Percentiles rank a stretch among this genome's conserved stretches.
Evolutionary conservation across 1,140 invertebrate genomes (phyloP).

Genomic region (Cotesia chilonis): DNA sequence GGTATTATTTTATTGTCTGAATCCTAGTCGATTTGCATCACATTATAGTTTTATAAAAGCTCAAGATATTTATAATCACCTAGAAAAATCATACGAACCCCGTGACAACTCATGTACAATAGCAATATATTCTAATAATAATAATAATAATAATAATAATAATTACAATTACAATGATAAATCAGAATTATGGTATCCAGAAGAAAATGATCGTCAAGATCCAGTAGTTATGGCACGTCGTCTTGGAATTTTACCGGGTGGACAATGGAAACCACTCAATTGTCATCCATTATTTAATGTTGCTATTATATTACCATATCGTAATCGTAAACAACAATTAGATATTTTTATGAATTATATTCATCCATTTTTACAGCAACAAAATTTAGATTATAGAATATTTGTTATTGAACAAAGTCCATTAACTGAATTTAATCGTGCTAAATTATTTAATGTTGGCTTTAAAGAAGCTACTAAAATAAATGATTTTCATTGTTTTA

Average conservation of each 20-base stretch:
- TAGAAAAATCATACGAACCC: constrained; percentile 57
- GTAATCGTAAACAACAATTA: constrained; percentile 84
- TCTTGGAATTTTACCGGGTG: constrained; percentile 67
- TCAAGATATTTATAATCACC: constrained; percentile 57
- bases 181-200: constrained; percentile 55
- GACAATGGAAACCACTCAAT: constrained; percentile 75
- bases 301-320: constrained; percentile 88
- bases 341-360: constrained; percentile 85
- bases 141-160: too few relatives aligned
- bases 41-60: constrained; percentile 59
- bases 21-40: constrained; percentile 61
- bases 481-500: constrained; percentile 83
- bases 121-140: constrained; percentile 24
- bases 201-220: constrained; percentile 54
- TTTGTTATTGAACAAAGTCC: constrained; percentile 90
- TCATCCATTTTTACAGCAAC: constrained; percentile 87
- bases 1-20: constrained; percentile 55
- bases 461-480: constrained; percentile 78
- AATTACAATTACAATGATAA: constrained; percentile 12
- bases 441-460: constrained; percentile 92
- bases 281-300: constrained; percentile 82
- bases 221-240: constrained; percentile 51
- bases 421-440: constrained; percentile 86
- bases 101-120: constrained; percentile 56
- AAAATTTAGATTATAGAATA: constrained; percentile 87